Evolutionary conservation across 1,140 invertebrate species (phyloP).

Genomic region (Ladona fulva): DNA sequence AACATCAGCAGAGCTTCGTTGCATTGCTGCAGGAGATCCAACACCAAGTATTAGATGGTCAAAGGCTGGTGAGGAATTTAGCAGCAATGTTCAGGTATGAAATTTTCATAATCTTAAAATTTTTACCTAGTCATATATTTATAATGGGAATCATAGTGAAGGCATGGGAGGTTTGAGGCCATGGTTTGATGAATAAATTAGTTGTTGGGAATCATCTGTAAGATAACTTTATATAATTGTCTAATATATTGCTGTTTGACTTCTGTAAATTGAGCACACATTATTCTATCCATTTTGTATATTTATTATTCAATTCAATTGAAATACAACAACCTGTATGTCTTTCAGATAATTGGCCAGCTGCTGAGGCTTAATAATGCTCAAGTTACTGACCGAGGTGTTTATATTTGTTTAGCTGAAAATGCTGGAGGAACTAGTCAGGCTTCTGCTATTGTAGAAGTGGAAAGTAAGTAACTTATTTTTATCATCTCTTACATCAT

Average conservation of each 20-base stretch:
- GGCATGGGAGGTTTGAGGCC: too few species aligned
- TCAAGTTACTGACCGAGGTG: slow-evolving; percentile 63
- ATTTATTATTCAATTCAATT: too few species aligned
- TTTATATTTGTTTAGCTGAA: slow-evolving; percentile 53
- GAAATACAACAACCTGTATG: background rate
- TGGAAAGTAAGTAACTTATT: slow-evolving; percentile 63
- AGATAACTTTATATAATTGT: too few species aligned
- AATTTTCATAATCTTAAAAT: too few species aligned
- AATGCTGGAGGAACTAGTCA: slow-evolving; percentile 44
- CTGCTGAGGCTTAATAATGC: slow-evolving; percentile 59
- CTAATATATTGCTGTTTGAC: too few species aligned
- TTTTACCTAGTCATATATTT: too few species aligned
- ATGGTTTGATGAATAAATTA: too few species aligned
- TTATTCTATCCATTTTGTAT: too few species aligned
- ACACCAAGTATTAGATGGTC: slow-evolving; percentile 67
- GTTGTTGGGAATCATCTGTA: too few species aligned
- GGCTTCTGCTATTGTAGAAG: slow-evolving; percentile 66
- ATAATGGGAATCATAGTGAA: too few species aligned
- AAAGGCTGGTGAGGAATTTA: slow-evolving; percentile 57
- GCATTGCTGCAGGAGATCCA: slow-evolving; percentile 57
- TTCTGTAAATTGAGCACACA: too few species aligned
- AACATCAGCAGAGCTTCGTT: slow-evolving; percentile 62
- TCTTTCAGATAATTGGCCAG: slow-evolving; percentile 45
- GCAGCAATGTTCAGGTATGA: slow-evolving; percentile 47
- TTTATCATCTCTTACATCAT: background rate